These are phyloP conservation scores for Diabrotica undecimpunctata DNA, from an alignment of 1,140 invertebrate genomes.

Conservation along the genomic window DNA sequence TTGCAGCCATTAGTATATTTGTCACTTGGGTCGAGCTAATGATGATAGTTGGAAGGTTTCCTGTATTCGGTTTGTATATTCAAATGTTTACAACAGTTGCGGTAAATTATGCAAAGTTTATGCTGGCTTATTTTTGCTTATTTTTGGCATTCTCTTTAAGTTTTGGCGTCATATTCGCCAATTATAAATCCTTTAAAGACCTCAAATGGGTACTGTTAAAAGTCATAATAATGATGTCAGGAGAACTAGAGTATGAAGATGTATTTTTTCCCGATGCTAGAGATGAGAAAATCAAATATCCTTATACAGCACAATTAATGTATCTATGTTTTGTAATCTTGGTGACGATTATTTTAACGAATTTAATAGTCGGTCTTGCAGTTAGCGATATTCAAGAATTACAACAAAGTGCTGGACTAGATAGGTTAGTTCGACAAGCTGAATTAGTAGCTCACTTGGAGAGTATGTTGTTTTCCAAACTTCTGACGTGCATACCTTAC, in stretches of 20 bases:
- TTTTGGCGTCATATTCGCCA: constrained; percentile 74
- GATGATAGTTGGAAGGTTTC: constrained; percentile 79
- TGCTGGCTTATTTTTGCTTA: constrained; percentile 74
- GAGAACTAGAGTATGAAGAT: constrained; percentile 79
- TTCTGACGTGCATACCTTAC: constrained; percentile 63
- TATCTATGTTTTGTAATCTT: constrained; percentile 75
- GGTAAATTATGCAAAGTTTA: constrained; percentile 78
- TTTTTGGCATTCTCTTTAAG: constrained; percentile 73
- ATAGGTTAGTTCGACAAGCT: constrained; percentile 73
- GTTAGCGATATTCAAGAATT: constrained; percentile 82
- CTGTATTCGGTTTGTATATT: constrained; percentile 78
- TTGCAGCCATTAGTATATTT: constrained; percentile 73
- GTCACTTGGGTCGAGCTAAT: constrained; percentile 77
- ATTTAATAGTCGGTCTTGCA: constrained; percentile 78
- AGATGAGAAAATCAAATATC: constrained; percentile 52
- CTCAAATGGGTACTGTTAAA: constrained; percentile 65
- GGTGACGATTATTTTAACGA: constrained; percentile 81
- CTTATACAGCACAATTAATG: constrained; percentile 70
- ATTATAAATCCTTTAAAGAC: constrained; percentile 66
- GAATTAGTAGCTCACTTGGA: constrained; percentile 76
- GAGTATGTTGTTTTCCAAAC: constrained; percentile 72
- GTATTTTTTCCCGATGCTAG: constrained; percentile 66
- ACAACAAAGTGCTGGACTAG: constrained; percentile 74
- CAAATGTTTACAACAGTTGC: constrained; percentile 84
- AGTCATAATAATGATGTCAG: constrained; percentile 85